Conservation (phyloP, 2,888 invertebrate species). For the Rotaria magnacalcarata region DNA sequence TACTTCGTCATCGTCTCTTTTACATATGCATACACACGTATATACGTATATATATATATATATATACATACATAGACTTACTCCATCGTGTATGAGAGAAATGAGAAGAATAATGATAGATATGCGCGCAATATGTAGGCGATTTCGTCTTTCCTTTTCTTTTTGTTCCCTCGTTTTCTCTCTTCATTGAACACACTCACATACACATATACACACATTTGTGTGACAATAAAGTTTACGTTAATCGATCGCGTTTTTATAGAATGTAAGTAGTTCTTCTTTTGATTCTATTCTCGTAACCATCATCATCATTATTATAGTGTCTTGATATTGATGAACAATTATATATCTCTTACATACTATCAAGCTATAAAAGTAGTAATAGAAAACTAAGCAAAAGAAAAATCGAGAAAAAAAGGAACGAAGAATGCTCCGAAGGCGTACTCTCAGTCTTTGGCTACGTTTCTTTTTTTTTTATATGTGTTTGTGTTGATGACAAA, state of each 20-base stretch:
- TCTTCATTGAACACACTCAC: not conserved
- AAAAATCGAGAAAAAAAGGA: not conserved
- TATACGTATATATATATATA: not conserved
- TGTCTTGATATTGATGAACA: not conserved
- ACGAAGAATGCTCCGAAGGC: not conserved
- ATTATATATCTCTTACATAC: not conserved
- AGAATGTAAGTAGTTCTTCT: not conserved
- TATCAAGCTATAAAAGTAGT: not conserved
- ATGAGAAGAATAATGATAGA: conserved; percentile 8
- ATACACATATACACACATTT: not conserved
- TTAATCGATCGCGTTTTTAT: conserved; percentile 1
- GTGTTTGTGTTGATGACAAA: not conserved
- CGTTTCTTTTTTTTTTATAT: not conserved
- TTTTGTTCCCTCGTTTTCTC: conserved; percentile 3
- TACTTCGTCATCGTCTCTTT: not conserved
- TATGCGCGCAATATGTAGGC: conserved; percentile 1
- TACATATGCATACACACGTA: not conserved
- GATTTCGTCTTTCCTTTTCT: not conserved
- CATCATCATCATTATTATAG: not conserved
- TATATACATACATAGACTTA: not conserved
- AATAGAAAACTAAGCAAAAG: not conserved
- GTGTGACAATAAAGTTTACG: not conserved
- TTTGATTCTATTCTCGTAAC: not conserved
- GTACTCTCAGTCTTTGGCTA: not conserved
- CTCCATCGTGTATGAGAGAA: too few relatives aligned